Evolutionary conservation across 2,113 vertebrate species (phyloP), one percentile per base, ranked within the genome.

Genomic region (Mus pahari): DNA sequence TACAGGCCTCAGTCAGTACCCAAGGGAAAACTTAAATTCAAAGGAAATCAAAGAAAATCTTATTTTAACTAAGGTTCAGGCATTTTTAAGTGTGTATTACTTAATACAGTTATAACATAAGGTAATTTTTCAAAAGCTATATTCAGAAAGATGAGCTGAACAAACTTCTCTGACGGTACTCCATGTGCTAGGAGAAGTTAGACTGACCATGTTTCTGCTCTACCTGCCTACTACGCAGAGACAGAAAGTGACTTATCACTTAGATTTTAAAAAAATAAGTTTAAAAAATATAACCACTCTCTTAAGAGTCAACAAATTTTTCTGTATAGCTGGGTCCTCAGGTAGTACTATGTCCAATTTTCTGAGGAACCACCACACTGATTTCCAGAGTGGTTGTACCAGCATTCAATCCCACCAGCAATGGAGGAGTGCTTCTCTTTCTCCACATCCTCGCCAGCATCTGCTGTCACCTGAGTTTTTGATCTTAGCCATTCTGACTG

Each of bases 11-110:
- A 79, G 17, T 31, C 20, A 33, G 64, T 20, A 81, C n/a, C 39
- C 50, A 87, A 91, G 16, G 42, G 95, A 33, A 74, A 45, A 75
- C 28, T 89, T 95, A 92, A 71, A 95, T 86, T 92, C 10, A 78
- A 96, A 92, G 42, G 64, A 96, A 97, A 94, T 62, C 36, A 68
- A 84, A 0, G 70, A 86, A 89, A 53, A 83, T 45, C 60, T 93
- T 77, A 7, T 64, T 84, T 92, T 71, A 86, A 62, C 36, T 92
- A 14, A 26, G 66, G 0, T 45, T 88, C 62, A 62, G 45, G 84
- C 10, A 48, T 33, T 48, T 79, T 79, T 36, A 45, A 45, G 60
- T 79, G 20, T 68, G 31, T 87, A 79, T 53, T 58, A 74, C 17
- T 86, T 94, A 93, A 50, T 26, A 86, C 20, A 86, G 22, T 62